phyloP scores from a whole-genome alignment of 92 coral and sea anemone genomes.

The Epizoanthus ramosus region DNA sequence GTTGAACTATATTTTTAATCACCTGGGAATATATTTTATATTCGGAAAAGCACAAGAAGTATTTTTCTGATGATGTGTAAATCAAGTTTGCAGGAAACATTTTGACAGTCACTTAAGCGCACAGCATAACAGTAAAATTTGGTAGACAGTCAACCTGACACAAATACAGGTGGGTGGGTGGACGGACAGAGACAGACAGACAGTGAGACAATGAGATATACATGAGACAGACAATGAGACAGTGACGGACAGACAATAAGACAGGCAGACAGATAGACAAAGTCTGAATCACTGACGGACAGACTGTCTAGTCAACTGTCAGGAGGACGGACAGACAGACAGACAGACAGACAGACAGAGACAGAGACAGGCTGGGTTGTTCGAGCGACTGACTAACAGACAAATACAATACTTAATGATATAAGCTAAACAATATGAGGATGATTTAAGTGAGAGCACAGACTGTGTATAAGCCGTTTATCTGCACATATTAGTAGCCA shows the following conservation, averaged over 20 bases:
- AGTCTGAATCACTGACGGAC: no score
- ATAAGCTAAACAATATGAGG: no score
- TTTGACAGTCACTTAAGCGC: neutral
- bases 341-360: no score
- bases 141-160: neutral
- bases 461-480: no score
- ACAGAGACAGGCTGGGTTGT: no score
- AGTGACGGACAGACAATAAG: neutral
- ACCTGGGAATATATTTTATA: slow-evolving; percentile 1
- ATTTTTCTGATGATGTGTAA: neutral
- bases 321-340: no score
- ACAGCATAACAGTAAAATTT: neutral
- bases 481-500: no score
- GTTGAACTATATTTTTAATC: neutral
- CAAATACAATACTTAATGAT: no score
- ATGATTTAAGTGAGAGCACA: no score
- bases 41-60: neutral
- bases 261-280: no score
- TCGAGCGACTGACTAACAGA: no score
- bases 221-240: neutral
- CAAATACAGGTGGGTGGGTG: neutral
- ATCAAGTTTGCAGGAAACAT: neutral
- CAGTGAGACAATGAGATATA: neutral
- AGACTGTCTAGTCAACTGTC: no score
- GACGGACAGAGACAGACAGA: neutral